Evolutionary conservation across 2,113 vertebrate species (phyloP), one percentile per base, ranked within the genome.

Genomic region (Ictalurus punctatus): DNA sequence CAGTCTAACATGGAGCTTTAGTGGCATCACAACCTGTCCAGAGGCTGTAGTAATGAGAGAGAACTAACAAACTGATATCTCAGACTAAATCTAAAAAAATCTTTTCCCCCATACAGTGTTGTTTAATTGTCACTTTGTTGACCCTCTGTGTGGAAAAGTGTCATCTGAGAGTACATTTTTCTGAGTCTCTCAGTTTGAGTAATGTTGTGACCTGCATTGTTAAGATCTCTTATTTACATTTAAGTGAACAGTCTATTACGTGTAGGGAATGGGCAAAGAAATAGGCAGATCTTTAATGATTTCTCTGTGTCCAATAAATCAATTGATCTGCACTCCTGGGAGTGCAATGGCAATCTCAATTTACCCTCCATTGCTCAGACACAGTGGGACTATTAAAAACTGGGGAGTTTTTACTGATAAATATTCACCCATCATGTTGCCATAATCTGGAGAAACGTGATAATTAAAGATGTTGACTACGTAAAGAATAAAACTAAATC

Each of bases 221-320:
- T 73, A 76, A 84, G 30, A 84, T 21, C 74, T 88, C 21, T 86
- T 61, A 91, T 92, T 91, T 92, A 88, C 87, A 81, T 80, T 87
- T 88, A 89, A 81, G 34, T 34, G 34, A 88, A 44, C 67, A 86
- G 59, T 89, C 89, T 82, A 88, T 93, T 90, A 87, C 86, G 74
- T 83, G 79, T 71, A 52, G 23, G 73, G 58, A 90, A 90, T 69
- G 59, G 84, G 87, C 40, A 76, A 78, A 84, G 80, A 83, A 76
- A 13, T n/a, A n/a, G 48, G 48, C 78, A 30, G 74, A 76, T 16
- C 71, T 79, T 87, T 91, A 91, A 92, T 87, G 90, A 93, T 90
- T 82, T 90, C 85, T 61, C 73, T 78, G 74, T 40, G 54, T 84
- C 90, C 89, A 91, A 90, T 92, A 93, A 92, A 93, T 93, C 89